phyloP scores from a whole-genome alignment of 2,888 invertebrate genomes.

The Linnaemya tessellans region DNA sequence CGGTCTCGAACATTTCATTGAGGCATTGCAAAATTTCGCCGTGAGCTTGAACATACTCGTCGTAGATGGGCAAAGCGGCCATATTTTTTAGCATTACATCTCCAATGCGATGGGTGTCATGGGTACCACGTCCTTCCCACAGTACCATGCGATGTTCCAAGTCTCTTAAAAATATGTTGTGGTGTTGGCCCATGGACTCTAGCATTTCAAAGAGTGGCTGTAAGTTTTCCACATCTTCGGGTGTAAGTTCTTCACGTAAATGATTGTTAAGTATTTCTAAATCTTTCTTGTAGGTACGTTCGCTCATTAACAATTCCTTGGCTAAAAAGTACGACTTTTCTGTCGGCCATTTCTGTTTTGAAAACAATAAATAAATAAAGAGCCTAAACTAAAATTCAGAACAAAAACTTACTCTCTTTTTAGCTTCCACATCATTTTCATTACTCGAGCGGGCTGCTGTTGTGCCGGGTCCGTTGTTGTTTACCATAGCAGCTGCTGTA shows the following conservation, averaged over 20 bases:
- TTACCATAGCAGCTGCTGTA: slow-evolving; percentile 76
- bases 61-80: slow-evolving; percentile 87
- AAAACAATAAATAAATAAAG: not conserved
- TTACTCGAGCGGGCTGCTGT: slow-evolving; percentile 63
- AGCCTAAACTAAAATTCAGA: not conserved
- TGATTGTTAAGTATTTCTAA: slow-evolving; percentile 94
- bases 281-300: slow-evolving; percentile 97
- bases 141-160: slow-evolving; percentile 89
- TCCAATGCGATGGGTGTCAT: slow-evolving; percentile 87
- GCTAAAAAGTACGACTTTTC: slow-evolving; percentile 92
- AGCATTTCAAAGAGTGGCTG: slow-evolving; percentile 86
- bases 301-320: slow-evolving; percentile 97
- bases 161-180: slow-evolving; percentile 91
- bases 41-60: slow-evolving; percentile 89
- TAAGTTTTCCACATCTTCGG: slow-evolving; percentile 85
- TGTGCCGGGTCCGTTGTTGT: slow-evolving; percentile 75
- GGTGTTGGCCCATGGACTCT: slow-evolving; percentile 92
- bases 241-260: slow-evolving; percentile 88
- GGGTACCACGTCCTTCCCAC: slow-evolving; percentile 87
- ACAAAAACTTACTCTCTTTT: slow-evolving; percentile 77
- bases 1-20: slow-evolving; percentile 90
- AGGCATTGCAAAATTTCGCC: slow-evolving; percentile 90
- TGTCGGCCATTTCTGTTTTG: slow-evolving; percentile 85
- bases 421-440: slow-evolving; percentile 80
- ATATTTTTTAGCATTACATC: slow-evolving; percentile 89